Evolutionary conservation across 2,113 vertebrate genomes (phyloP).

Genomic region (Carlito syrichta): DNA sequence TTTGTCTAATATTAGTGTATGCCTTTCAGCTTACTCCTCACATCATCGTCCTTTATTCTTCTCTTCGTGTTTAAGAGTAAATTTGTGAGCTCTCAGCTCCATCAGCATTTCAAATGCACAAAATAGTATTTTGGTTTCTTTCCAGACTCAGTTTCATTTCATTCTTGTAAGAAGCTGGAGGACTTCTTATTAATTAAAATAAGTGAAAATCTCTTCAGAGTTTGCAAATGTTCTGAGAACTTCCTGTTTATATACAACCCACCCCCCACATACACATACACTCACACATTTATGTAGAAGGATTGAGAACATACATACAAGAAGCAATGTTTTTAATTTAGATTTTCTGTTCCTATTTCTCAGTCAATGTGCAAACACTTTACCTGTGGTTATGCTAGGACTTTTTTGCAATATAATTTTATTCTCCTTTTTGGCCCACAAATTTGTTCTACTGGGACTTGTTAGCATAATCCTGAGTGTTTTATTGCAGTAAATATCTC

Average conservation of each 20-base stretch:
- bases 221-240: background rate
- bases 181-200: background rate
- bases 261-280: background rate
- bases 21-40: background rate
- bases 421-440: background rate
- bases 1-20: background rate
- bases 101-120: background rate
- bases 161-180: background rate
- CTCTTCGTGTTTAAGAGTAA: background rate
- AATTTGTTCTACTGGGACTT: background rate
- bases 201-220: background rate
- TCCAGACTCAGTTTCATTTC: background rate
- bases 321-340: background rate
- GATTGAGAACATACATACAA: background rate
- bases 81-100: background rate
- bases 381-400: background rate
- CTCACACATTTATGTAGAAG: background rate
- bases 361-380: background rate
- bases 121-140: background rate
- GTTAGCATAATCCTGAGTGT: background rate
- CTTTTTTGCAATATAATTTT: background rate
- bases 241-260: background rate
- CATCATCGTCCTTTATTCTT: background rate
- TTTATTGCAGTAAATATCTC: background rate
- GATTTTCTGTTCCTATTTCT: background rate